A percentile compares a stretch with the other conserved stretches of the same genome.
Conservation (phyloP, 2,888 invertebrate species). For the Drosophila paramelanica region DNA sequence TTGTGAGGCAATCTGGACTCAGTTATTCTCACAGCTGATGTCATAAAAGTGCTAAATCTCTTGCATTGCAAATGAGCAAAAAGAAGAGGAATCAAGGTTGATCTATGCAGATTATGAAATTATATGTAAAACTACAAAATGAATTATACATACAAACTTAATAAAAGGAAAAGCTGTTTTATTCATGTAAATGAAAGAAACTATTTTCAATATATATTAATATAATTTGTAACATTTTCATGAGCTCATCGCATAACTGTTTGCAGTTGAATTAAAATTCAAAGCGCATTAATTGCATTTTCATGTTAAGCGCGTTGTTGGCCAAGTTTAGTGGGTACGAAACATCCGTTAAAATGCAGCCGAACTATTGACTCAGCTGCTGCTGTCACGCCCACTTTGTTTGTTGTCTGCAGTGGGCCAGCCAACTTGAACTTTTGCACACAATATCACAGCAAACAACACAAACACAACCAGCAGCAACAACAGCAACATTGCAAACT, state of each 20-base stretch:
- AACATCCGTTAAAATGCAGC: slow-evolving; percentile 37
- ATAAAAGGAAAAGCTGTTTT: not conserved
- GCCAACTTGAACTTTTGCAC: slow-evolving; percentile 59
- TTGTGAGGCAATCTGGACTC: slow-evolving; percentile 25
- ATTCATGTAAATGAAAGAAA: not conserved
- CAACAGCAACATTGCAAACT: slow-evolving; percentile 36
- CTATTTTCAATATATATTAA: not conserved
- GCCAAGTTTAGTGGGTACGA: slow-evolving; percentile 26
- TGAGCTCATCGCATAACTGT: not conserved
- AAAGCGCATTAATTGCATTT: slow-evolving; percentile 32
- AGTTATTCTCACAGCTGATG: slow-evolving; percentile 22
- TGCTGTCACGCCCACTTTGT: slow-evolving; percentile 51
- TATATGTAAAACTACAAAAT: not conserved
- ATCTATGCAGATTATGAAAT: too few species aligned
- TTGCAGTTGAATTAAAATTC: slow-evolving; percentile 1
- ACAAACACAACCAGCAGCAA: slow-evolving; percentile 27
- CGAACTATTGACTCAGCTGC: slow-evolving; percentile 44
- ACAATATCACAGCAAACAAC: slow-evolving; percentile 45
- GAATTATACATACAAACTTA: not conserved
- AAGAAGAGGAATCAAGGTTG: not conserved
- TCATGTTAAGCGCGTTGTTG: slow-evolving; percentile 9
- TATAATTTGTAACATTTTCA: not conserved
- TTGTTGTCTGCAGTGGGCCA: slow-evolving; percentile 38
- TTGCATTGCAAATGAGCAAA: slow-evolving; percentile 9
- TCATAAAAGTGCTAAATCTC: slow-evolving; percentile 11